These are phyloP conservation scores for Arion vulgaris DNA, from an alignment of 1,140 invertebrate species.

Conservation along the genomic window DNA sequence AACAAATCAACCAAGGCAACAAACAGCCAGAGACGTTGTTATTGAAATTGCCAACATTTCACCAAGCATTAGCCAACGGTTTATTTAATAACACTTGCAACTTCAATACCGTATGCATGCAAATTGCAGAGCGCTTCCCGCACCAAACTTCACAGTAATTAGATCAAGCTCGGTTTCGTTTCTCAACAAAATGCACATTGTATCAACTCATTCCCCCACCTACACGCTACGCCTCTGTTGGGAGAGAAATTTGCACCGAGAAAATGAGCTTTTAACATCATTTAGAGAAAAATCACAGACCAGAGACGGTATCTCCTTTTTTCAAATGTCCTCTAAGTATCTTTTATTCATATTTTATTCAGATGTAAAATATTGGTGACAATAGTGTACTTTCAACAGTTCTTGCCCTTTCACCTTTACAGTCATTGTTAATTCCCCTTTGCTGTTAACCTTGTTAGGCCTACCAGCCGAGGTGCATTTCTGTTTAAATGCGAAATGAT, in stretches of 20 bases:
- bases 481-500: no score
- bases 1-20: background rate
- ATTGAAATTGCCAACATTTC: background rate
- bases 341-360: conserved; percentile 19
- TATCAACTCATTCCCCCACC: background rate
- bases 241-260: conserved; percentile 1
- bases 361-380: background rate
- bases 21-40: background rate
- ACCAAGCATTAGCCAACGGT: background rate
- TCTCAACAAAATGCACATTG: background rate
- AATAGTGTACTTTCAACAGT: background rate
- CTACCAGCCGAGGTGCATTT: no score
- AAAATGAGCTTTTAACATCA: conserved; percentile 1
- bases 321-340: background rate
- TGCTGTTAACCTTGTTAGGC: no score
- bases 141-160: background rate
- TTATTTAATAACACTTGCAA: background rate
- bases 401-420: background rate
- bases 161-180: background rate
- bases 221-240: background rate
- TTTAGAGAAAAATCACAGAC: background rate
- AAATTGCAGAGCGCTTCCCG: background rate
- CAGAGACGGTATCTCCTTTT: background rate
- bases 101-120: conserved; percentile 11
- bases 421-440: no score